These are phyloP conservation scores for Hemistola chrysoprasaria DNA, from an alignment of 2,888 invertebrate genomes.

Conservation along the genomic window DNA sequence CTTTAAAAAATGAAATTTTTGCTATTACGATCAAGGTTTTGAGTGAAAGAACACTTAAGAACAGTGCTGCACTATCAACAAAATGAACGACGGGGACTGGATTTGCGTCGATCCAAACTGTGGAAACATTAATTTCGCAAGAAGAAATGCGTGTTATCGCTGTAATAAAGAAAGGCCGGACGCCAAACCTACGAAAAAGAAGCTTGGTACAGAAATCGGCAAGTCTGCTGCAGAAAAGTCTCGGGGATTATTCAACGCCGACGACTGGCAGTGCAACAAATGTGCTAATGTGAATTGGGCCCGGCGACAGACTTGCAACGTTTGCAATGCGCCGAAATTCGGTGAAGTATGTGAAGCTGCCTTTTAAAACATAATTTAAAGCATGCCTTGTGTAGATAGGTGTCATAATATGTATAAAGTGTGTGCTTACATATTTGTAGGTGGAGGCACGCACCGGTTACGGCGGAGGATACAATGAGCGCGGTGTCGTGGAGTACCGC, in stretches of 20 bases:
- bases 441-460: slow-evolving; percentile 90
- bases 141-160: slow-evolving; percentile 94
- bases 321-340: slow-evolving; percentile 99
- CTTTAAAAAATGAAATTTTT: slow-evolving; percentile 27
- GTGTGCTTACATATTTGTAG: slow-evolving; percentile 35
- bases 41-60: slow-evolving; percentile 35
- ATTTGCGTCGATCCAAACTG: slow-evolving; percentile 87
- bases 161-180: slow-evolving; percentile 89
- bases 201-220: slow-evolving; percentile 97
- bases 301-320: slow-evolving; percentile 96
- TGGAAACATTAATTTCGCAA: slow-evolving; percentile 97
- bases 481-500: slow-evolving; percentile 97
- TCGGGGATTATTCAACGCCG: slow-evolving; percentile 96
- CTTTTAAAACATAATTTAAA: too few species aligned
- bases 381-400: too few species aligned
- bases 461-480: slow-evolving; percentile 97
- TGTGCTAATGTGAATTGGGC: slow-evolving; percentile 99
- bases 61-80: slow-evolving; percentile 39
- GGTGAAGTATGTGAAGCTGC: slow-evolving; percentile 92
- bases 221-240: slow-evolving; percentile 99
- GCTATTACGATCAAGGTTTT: slow-evolving; percentile 38
- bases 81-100: slow-evolving; percentile 85
- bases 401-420: background rate
- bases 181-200: slow-evolving; percentile 83
- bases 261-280: slow-evolving; percentile 99